Evolutionary conservation across 2,888 invertebrate genomes (phyloP).

Genomic region (Smittia aterrima): DNA sequence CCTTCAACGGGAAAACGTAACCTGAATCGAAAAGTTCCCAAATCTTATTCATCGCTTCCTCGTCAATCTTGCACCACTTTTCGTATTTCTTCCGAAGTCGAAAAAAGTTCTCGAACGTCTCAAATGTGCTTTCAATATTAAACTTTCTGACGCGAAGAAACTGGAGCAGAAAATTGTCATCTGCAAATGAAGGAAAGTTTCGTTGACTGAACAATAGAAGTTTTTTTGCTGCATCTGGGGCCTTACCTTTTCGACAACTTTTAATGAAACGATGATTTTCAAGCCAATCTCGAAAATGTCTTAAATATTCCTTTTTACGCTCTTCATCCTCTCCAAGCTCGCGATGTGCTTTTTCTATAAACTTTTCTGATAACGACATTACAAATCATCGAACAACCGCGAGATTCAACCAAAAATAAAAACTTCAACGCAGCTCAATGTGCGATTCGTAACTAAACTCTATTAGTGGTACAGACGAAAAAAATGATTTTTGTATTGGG

Average conservation of each 20-base stretch:
- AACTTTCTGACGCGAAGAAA: constrained; percentile 30
- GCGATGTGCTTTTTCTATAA: constrained; percentile 26
- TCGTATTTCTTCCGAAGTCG: constrained; percentile 11
- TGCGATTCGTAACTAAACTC: background rate
- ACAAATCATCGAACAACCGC: background rate
- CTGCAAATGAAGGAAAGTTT: constrained; percentile 15
- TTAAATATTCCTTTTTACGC: background rate
- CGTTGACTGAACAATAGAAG: background rate
- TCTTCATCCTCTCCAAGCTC: constrained; percentile 22
- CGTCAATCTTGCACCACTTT: constrained; percentile 24
- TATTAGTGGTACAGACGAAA: background rate
- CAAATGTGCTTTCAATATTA: constrained; percentile 2
- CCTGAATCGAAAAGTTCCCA: constrained; percentile 28
- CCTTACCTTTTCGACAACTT: constrained; percentile 26
- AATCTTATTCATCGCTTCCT: background rate
- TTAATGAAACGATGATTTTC: constrained; percentile 19
- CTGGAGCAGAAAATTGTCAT: constrained; percentile 27
- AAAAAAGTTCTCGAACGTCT: constrained; percentile 30
- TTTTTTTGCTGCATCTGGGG: background rate
- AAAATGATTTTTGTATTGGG: background rate
- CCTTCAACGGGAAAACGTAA: constrained; percentile 20
- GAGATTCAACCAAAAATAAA: too few species aligned
- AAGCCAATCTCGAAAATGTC: constrained; percentile 11
- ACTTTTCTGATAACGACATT: constrained; percentile 6
- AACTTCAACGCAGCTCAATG: background rate